Base-by-base conservation (phyloP, 2,888 invertebrate species). In the Apamea monoglypha region DNA sequence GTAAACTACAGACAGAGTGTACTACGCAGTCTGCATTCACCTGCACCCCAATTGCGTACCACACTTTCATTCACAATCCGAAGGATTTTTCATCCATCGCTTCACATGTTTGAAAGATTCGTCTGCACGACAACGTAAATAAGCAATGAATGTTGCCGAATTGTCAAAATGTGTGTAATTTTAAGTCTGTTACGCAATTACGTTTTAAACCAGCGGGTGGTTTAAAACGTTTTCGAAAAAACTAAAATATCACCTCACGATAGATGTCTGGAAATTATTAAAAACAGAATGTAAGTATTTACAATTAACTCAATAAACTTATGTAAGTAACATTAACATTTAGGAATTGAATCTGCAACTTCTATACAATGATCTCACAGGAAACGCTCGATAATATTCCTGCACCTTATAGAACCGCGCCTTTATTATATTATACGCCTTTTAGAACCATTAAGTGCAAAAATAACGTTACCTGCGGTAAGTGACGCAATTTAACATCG, bases 241-340 rank as follows among this genome's bases (percentile, higher is more conserved):
- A 85, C 86, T 88, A 85, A 88, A 85, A 85, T 85, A 86, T 77
- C 82, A 67, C 21, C 56, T 76, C 72, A 77, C 32, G 85, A 64
- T 64, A 79, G 3, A 59, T 47, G 32, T 80, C 36, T 59, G 36
- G 53, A 85, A 81, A 87, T n/a, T 76, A 74, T 78, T 79, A 56
- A 67, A 73, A 84, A 79, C 47, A 61, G 71, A 67, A 74, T 32
- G 25, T 32, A 59, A 73, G 21, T 85, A 76, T 74, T 74, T 85
- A 85, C 71, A 77, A 69, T 74, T 61, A 74, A 85, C 63, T 80
- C 40, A 68, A 85, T 85, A 68, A 81, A 85, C 74, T 75, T 85
- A 84, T 44, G 16, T 56, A 18, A 36, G 63, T 72, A 80, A 66
- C n/a, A 50, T 56, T 66, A 71, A 50, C 29, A 40, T 36, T 67